Conservation (phyloP, 2,888 invertebrate genomes). For the Machimus atricapillus region DNA sequence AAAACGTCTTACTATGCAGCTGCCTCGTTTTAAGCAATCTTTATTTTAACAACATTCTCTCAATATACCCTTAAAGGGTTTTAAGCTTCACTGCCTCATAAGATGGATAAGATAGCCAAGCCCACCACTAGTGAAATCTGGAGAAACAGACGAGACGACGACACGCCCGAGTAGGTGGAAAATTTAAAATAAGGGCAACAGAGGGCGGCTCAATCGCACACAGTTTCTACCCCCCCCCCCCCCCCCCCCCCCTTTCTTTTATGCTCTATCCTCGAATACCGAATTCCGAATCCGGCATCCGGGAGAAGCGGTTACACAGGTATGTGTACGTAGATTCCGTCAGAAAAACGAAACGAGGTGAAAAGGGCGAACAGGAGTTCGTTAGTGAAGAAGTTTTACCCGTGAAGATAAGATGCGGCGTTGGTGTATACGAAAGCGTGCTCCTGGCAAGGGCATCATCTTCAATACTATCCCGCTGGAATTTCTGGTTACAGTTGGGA, state of each 20-base stretch:
- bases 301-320: background rate
- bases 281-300: background rate
- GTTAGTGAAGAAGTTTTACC: background rate
- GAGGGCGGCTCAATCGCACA: background rate
- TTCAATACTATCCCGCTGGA: background rate
- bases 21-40: background rate
- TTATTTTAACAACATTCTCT: background rate
- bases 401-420: background rate
- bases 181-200: background rate
- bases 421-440: background rate
- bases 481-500: background rate
- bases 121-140: background rate
- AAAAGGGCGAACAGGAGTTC: background rate
- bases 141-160: background rate
- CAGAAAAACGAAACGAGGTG: background rate
- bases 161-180: background rate
- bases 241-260: background rate
- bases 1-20: background rate
- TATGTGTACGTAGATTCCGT: background rate
- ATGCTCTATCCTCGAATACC: background rate
- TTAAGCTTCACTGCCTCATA: background rate
- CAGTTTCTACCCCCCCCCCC: background rate
- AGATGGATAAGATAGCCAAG: background rate
- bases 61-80: background rate
- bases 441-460: background rate